Base-by-base conservation (phyloP, 2,797 vertebrate genomes). In the Cossypha dichroa region DNA sequence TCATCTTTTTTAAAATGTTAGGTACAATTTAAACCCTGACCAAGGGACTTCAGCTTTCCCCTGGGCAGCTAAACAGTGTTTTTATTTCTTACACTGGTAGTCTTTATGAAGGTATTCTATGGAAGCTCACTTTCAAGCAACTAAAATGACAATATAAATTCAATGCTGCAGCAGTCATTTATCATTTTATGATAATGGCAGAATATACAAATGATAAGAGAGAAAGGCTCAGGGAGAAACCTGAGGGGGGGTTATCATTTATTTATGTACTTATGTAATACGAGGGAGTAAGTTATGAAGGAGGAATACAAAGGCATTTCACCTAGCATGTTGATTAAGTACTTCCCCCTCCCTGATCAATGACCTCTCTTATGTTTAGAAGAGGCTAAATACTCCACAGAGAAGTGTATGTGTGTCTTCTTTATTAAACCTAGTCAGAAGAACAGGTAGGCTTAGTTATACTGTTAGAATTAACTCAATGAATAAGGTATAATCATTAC, bases 201-300 rank as follows among this genome's bases (percentile, higher is more conserved):
- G 67, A 90, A 82, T 64, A 74, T 62, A 93, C 58, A 77, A 93
- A 92, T 59, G 51, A 40, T 85, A 52, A 91, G 84, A 79, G 26
- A 88, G 52, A 90, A 85, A 36, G 40, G 51, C 36, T 92, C 51
- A 38, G 49, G 58, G 60, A 85, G n/a, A 62, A 80, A 83, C 60
- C 52, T 91, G 54, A 64, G 56, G 17, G 64, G 11, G 4, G 28
- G 41, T 85, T 74, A 62, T 88, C 22, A 89, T 91, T 91, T 94
- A 93, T 94, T 97, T 95, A 80, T 90, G 90, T 40, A 78, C 25
- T n/a, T 87, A 60, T 15, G 23, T 82, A 91, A 23, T 70, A 72
- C 0, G 5, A 81, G 69, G 56, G 11, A 85, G 38, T 88, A 87
- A 33, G 15, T 73, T 54, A 51, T 93, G 66, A 93, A 93, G 68